A percentile compares a stretch with the other conserved stretches of the same genome.
phyloP scores from a whole-genome alignment of 2,113 vertebrate genomes.

The Aphelocoma coerulescens region DNA sequence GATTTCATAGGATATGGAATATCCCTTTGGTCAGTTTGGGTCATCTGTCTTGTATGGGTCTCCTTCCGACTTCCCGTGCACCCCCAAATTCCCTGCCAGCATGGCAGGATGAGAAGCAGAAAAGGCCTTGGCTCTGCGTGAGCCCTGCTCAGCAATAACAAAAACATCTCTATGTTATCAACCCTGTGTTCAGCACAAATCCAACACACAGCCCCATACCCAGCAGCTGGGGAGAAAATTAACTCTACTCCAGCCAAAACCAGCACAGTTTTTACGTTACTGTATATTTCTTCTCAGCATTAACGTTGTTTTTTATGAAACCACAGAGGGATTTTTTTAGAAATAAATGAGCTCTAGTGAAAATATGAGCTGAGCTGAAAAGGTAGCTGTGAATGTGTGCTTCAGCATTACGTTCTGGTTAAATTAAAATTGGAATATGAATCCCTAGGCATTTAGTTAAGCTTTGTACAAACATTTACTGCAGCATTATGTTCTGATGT shows the following conservation, averaged over 20 bases:
- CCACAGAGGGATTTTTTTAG: rapidly evolving
- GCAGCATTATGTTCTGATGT: background rate
- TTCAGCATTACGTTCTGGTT: background rate
- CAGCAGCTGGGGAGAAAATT: background rate
- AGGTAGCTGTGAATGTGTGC: background rate
- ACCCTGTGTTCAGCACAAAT: background rate
- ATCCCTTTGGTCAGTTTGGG: background rate
- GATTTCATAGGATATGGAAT: background rate
- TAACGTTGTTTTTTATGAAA: background rate
- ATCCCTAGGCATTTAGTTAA: background rate
- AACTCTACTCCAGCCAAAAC: background rate
- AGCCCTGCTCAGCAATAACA: background rate
- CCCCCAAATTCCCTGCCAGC: background rate
- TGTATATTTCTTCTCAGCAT: background rate
- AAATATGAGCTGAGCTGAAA: background rate
- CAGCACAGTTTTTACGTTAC: background rate
- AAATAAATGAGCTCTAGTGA: background rate
- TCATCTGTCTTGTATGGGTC: background rate
- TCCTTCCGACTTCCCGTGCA: background rate
- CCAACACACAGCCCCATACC: background rate
- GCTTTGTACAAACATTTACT: background rate
- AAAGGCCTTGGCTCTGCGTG: background rate
- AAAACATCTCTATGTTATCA: background rate
- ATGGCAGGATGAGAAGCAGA: background rate
- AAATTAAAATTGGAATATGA: slow-evolving; percentile 3